phyloP scores from a whole-genome alignment of 1,140 invertebrate genomes.

The Meteorus sp. region DNA sequence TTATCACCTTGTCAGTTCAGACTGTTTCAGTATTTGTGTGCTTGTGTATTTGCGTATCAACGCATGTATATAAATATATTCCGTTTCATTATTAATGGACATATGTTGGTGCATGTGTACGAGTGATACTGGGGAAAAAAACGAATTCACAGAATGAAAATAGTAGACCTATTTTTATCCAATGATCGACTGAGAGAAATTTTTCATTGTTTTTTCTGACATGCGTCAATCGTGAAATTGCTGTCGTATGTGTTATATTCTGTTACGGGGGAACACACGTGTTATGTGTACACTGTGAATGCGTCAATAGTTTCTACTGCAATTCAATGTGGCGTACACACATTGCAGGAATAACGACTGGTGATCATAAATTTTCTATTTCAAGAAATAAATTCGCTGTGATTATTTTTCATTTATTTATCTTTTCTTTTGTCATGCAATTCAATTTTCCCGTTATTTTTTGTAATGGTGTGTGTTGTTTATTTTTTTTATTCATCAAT shows the following conservation, averaged over 20 bases:
- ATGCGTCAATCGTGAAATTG: constrained; percentile 14
- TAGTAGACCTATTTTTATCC: too few species aligned
- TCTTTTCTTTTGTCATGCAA: constrained; percentile 16
- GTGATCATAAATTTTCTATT: constrained; percentile 25
- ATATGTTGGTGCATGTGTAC: too few species aligned
- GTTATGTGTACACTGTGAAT: too few species aligned
- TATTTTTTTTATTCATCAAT: not conserved
- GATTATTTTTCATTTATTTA: constrained; percentile 20
- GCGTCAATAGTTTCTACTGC: too few species aligned
- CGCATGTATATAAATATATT: too few species aligned
- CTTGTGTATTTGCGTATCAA: too few species aligned
- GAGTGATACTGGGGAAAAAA: too few species aligned
- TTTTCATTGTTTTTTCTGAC: constrained; percentile 5
- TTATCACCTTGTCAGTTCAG: not conserved
- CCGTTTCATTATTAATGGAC: too few species aligned
- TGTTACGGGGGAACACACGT: not conserved
- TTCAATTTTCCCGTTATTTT: constrained; percentile 3
- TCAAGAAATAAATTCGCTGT: constrained; percentile 26
- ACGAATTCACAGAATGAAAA: too few species aligned
- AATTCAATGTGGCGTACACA: not conserved
- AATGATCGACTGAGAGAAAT: not conserved
- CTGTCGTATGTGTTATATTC: constrained; percentile 14
- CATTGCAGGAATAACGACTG: constrained; percentile 6
- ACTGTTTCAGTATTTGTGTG: too few species aligned
- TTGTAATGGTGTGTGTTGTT: too few species aligned